Evolutionary conservation across 2,113 vertebrate genomes (phyloP).

Genomic region (Bungarus multicinctus): DNA sequence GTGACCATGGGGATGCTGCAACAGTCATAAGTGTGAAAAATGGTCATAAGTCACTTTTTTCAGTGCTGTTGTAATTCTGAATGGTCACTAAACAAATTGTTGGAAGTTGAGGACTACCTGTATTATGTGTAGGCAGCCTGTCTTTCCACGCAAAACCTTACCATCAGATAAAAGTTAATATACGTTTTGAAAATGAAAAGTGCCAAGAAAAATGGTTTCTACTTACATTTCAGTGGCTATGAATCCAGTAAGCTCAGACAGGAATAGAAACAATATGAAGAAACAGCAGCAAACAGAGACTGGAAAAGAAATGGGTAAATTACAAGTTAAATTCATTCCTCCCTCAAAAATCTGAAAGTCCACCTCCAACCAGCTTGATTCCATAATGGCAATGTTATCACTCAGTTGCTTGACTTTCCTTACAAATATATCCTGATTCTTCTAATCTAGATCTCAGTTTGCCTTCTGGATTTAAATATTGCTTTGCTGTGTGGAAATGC

Average conservation of each 20-base stretch:
- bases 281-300: constrained; percentile 98
- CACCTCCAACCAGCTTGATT: not conserved
- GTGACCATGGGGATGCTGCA: too few relatives aligned
- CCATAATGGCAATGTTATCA: not conserved
- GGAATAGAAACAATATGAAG: constrained; percentile 98
- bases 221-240: constrained; percentile 99
- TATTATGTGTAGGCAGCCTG: not conserved
- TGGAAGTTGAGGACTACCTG: too few relatives aligned
- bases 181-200: constrained; percentile 7
- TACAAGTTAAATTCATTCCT: constrained; percentile 23
- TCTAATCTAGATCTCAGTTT: not conserved
- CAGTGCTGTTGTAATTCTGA: too few relatives aligned
- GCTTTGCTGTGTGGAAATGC: not conserved
- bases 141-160: not conserved
- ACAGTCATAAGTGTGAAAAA: too few relatives aligned
- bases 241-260: constrained; percentile 97
- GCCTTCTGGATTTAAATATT: not conserved
- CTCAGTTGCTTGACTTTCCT: not conserved
- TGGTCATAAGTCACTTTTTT: too few relatives aligned
- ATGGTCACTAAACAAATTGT: too few relatives aligned
- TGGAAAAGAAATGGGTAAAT: constrained; percentile 64
- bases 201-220: constrained; percentile 31
- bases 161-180: not conserved
- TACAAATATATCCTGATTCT: not conserved
- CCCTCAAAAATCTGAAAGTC: not conserved